A percentile compares a stretch with the other conserved stretches of the same genome.
Evolutionary conservation across 2,113 vertebrate species (phyloP).

Genomic region (Pachycephala philippinensis): DNA sequence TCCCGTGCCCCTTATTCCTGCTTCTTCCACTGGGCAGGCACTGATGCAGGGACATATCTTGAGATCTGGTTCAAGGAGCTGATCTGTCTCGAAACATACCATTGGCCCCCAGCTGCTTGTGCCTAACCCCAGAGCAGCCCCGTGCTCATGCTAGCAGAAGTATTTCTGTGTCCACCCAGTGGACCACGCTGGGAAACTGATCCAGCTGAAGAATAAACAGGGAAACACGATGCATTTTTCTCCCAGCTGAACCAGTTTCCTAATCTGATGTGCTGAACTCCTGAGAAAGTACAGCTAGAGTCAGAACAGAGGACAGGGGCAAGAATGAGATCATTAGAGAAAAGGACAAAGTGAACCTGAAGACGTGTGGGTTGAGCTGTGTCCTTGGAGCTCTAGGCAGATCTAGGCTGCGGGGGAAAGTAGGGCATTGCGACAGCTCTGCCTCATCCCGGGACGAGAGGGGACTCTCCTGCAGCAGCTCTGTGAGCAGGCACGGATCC

Average conservation of each 20-base stretch:
- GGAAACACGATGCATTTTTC: fast-evolving
- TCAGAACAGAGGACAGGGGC: background rate
- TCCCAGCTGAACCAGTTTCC: background rate
- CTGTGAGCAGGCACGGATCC: background rate
- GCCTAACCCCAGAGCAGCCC: background rate
- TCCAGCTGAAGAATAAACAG: background rate
- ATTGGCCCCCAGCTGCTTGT: background rate
- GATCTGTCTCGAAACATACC: fast-evolving
- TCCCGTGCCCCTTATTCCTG: background rate
- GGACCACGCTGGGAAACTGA: background rate
- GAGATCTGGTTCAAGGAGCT: background rate
- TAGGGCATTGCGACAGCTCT: background rate
- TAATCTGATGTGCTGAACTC: background rate
- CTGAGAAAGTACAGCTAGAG: background rate
- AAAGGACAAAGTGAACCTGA: background rate
- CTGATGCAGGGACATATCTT: background rate
- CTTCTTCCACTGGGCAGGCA: background rate
- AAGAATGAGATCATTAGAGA: background rate
- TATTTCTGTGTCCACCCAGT: background rate
- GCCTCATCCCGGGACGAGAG: fast-evolving
- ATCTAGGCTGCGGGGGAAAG: background rate
- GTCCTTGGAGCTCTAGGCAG: background rate
- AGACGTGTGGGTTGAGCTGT: background rate
- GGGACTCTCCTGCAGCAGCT: background rate
- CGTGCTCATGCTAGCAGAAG: background rate